Evolutionary conservation across 2,888 invertebrate species (phyloP).

Genomic region (Cylloceria caligata): DNA sequence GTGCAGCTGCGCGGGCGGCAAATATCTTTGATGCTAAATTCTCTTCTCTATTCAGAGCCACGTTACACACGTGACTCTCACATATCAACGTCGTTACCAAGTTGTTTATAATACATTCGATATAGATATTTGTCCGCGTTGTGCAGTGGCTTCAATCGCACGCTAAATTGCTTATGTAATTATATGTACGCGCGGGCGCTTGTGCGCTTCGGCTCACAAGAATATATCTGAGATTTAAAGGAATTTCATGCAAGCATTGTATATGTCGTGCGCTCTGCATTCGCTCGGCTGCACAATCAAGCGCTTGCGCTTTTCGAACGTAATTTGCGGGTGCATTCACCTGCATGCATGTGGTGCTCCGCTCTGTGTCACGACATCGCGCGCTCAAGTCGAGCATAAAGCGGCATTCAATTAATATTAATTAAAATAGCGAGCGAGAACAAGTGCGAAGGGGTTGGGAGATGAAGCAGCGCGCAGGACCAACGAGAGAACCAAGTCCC

Average conservation of each 20-base stretch:
- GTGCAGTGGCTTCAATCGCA: slow-evolving; percentile 75
- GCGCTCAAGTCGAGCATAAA: slow-evolving; percentile 68
- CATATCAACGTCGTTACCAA: slow-evolving; percentile 2
- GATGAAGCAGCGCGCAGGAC: slow-evolving; percentile 29
- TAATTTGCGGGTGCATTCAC: slow-evolving; percentile 72
- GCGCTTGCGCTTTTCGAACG: slow-evolving; percentile 56
- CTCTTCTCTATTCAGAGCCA: slow-evolving; percentile 10
- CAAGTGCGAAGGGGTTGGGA: slow-evolving; percentile 32
- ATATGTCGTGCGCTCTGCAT: slow-evolving; percentile 28
- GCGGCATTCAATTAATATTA: slow-evolving; percentile 81
- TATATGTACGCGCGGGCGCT: slow-evolving; percentile 69
- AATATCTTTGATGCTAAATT: slow-evolving; percentile 39
- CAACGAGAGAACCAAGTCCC: slow-evolving; percentile 17
- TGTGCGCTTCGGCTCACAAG: slow-evolving; percentile 7
- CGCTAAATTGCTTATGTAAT: slow-evolving; percentile 78
- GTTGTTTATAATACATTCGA: slow-evolving; percentile 12
- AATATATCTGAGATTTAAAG: slow-evolving; percentile 76
- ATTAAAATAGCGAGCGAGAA: slow-evolving; percentile 76
- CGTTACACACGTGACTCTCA: slow-evolving; percentile 4
- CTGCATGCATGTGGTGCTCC: too few relatives aligned
- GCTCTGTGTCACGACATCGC: slow-evolving; percentile 72
- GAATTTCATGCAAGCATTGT: slow-evolving; percentile 71
- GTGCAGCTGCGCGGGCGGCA: slow-evolving; percentile 25
- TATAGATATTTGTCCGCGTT: slow-evolving; percentile 51
- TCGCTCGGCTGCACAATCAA: slow-evolving; percentile 18